Evolutionary conservation across 2,113 vertebrate genomes (phyloP).

Genomic region (Colius striatus): DNA sequence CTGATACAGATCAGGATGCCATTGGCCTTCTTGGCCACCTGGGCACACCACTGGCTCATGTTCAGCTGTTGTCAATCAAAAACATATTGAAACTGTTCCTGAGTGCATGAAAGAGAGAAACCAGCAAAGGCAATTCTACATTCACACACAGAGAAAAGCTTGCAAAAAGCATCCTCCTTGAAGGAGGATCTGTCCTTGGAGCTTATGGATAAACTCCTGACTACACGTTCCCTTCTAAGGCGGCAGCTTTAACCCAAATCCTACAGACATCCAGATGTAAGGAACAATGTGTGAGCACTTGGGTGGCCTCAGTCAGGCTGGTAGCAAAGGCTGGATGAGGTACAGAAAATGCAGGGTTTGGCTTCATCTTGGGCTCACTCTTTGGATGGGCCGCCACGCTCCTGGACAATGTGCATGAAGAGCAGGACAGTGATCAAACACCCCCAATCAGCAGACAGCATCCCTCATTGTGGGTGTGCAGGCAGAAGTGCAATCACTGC

Average conservation of each 20-base stretch:
- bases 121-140: not conserved
- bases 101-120: not conserved
- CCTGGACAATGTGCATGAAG: not conserved
- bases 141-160: not conserved
- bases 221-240: not conserved
- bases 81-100: not conserved
- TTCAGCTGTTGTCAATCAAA: too few species aligned
- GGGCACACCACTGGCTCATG: too few species aligned
- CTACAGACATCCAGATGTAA: not conserved
- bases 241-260: too few species aligned
- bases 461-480: not conserved
- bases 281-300: not conserved
- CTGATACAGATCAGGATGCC: too few species aligned
- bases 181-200: not conserved
- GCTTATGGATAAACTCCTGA: not conserved
- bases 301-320: not conserved
- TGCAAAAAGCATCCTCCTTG: not conserved
- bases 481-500: not conserved
- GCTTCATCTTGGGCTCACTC: not conserved
- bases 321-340: not conserved
- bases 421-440: not conserved
- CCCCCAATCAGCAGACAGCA: too few species aligned
- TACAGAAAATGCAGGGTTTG: not conserved
- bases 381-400: too few species aligned
- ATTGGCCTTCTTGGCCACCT: too few species aligned